A percentile compares a stretch with the other conserved stretches of the same genome.
Conservation (phyloP, 2,113 vertebrate species). For the Rhegmatorhina hoffmannsi region DNA sequence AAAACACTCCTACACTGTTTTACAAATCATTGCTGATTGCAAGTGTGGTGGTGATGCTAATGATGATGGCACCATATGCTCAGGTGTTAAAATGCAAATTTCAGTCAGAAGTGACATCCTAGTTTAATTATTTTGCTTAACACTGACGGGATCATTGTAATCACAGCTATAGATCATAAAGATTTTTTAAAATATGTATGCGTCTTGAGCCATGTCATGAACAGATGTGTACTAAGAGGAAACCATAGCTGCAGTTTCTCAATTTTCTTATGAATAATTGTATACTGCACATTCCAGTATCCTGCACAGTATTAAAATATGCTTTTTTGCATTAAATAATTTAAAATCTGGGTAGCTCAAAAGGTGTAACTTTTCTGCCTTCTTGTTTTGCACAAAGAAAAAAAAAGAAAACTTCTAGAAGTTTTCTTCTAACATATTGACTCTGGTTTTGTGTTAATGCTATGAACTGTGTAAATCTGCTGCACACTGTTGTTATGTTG, state of each 20-base stretch:
- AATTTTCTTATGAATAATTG: conserved; percentile 44
- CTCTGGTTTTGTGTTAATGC: conserved; percentile 59
- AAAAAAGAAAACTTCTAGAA: conserved; percentile 37
- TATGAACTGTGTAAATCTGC: conserved; percentile 62
- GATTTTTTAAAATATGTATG: conserved; percentile 39
- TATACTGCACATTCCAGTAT: conserved; percentile 59
- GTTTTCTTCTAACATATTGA: conserved; percentile 59
- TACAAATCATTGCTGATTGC: conserved; percentile 71
- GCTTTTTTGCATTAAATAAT: conserved; percentile 66
- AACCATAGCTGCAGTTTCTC: conserved; percentile 45
- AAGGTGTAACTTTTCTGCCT: conserved; percentile 77
- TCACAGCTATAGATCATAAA: conserved; percentile 16
- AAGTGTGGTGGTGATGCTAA: conserved; percentile 64
- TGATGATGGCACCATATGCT: conserved; percentile 47
- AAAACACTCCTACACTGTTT: conserved; percentile 71
- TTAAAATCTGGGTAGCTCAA: conserved; percentile 71
- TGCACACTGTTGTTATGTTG: conserved; percentile 68
- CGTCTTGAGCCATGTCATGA: conserved; percentile 13
- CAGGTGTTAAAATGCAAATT: conserved; percentile 63
- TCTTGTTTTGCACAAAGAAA: conserved; percentile 79
- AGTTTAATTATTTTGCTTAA: conserved; percentile 41
- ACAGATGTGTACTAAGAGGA: conserved; percentile 24
- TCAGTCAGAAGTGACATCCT: conserved; percentile 10
- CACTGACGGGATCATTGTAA: conserved; percentile 45
- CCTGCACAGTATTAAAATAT: conserved; percentile 56